Conservation (phyloP, 2,888 invertebrate genomes). For the Rotaria magnacalcarata region DNA sequence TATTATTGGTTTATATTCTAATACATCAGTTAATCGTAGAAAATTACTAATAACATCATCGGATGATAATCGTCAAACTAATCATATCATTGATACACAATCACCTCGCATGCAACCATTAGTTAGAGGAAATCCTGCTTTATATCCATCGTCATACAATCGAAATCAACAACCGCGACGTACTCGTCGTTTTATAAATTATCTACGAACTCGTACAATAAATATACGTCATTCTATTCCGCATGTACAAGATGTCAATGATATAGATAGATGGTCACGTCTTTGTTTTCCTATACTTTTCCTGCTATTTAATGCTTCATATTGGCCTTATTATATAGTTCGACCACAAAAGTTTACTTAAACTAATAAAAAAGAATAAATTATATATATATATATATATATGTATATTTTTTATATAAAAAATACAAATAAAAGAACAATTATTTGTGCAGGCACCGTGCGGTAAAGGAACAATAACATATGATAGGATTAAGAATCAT, state of each 20-base stretch:
- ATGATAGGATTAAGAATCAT: background rate
- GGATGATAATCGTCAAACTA: background rate
- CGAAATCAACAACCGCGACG: background rate
- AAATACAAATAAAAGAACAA: too few relatives aligned
- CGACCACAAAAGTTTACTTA: background rate
- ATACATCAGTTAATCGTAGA: background rate
- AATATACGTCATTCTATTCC: constrained; percentile 19
- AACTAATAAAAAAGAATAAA: background rate
- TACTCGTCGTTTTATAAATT: constrained; percentile 6
- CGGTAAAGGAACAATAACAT: too few relatives aligned
- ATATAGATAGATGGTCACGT: constrained; percentile 93
- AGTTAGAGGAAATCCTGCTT: background rate
- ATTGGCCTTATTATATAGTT: constrained; percentile 79
- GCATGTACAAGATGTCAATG: constrained; percentile 80
- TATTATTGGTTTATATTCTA: background rate
- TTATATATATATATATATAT: too few relatives aligned
- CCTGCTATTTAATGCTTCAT: constrained; percentile 85
- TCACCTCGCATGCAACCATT: background rate
- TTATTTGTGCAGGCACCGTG: too few relatives aligned
- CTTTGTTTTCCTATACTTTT: constrained; percentile 92
- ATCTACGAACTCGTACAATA: constrained; percentile 30
- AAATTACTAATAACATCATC: background rate
- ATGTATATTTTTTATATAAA: too few relatives aligned
- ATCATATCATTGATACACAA: background rate
- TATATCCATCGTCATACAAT: background rate